A percentile compares a stretch with the other conserved stretches of the same genome.
Conservation (phyloP, 2,888 invertebrate genomes). For the Sarcophaga rosellei region DNA sequence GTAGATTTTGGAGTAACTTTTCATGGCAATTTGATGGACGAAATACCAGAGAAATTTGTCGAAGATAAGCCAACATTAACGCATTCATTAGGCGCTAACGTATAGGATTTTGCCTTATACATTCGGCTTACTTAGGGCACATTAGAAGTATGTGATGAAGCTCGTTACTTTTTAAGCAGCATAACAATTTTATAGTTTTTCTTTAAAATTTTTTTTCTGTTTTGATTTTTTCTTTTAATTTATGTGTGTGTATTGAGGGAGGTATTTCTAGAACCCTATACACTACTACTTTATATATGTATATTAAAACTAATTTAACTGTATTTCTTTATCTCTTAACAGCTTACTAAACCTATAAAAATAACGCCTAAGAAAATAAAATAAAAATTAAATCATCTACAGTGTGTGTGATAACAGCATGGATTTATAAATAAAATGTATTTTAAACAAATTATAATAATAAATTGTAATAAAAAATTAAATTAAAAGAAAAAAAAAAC, state of each 20-base stretch:
- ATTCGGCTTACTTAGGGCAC: too few relatives aligned
- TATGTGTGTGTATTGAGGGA: neutral
- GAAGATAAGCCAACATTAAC: too few relatives aligned
- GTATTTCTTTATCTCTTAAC: conserved; percentile 29
- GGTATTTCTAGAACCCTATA: too few relatives aligned
- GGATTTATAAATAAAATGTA: conserved; percentile 32
- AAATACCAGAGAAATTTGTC: too few relatives aligned
- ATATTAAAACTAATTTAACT: conserved; percentile 3
- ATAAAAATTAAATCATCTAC: neutral
- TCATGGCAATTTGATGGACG: too few relatives aligned
- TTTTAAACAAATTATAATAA: neutral
- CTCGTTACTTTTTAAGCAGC: too few relatives aligned
- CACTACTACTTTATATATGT: neutral
- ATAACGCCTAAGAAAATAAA: conserved; percentile 12
- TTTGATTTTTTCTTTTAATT: neutral
- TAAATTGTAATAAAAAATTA: too few relatives aligned
- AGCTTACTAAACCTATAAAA: conserved; percentile 18
- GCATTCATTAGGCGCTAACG: too few relatives aligned
- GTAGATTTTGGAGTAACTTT: too few relatives aligned
- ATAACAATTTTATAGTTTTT: neutral
- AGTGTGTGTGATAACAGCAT: conserved; percentile 20
- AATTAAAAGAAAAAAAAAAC: neutral
- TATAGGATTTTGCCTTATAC: too few relatives aligned
- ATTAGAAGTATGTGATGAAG: neutral
- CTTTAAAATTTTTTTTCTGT: neutral